Conservation (phyloP, 2,888 invertebrate species). For the Eledone cirrhosa region DNA sequence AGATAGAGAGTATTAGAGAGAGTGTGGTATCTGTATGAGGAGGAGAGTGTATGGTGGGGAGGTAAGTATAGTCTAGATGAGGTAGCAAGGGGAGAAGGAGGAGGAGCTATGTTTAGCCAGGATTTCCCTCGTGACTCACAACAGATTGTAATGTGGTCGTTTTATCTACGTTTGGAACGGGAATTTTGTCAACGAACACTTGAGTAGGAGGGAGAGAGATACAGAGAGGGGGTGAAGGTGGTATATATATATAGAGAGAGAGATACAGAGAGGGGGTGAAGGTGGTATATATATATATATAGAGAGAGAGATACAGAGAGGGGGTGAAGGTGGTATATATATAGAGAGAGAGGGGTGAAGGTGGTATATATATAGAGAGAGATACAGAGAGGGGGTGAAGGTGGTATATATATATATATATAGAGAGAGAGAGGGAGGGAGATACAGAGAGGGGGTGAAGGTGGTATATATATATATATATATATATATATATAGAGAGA, state of each 20-base stretch:
- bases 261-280: neutral
- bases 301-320: constrained; percentile 30
- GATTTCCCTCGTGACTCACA: too few species aligned
- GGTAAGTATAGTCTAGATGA: neutral
- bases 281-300: constrained; percentile 9
- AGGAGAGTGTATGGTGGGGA: neutral
- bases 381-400: neutral
- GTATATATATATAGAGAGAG: neutral
- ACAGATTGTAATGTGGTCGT: too few species aligned
- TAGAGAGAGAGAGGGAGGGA: neutral
- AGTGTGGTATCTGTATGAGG: neutral
- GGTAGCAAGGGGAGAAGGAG: too few species aligned
- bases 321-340: constrained; percentile 24
- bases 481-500: too few species aligned
- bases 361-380: constrained; percentile 16
- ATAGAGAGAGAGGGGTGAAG: neutral
- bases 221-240: neutral
- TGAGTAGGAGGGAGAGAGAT: neutral
- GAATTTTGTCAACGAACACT: too few species aligned
- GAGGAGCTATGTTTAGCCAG: too few species aligned
- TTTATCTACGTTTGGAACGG: too few species aligned
- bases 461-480: too few species aligned
- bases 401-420: constrained; percentile 1
- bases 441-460: too few species aligned
- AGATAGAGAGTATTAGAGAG: neutral